A percentile compares a stretch with the other conserved stretches of the same genome.
Evolutionary conservation across 2,888 invertebrate species (phyloP).

Genomic region (Atethmia centrago): DNA sequence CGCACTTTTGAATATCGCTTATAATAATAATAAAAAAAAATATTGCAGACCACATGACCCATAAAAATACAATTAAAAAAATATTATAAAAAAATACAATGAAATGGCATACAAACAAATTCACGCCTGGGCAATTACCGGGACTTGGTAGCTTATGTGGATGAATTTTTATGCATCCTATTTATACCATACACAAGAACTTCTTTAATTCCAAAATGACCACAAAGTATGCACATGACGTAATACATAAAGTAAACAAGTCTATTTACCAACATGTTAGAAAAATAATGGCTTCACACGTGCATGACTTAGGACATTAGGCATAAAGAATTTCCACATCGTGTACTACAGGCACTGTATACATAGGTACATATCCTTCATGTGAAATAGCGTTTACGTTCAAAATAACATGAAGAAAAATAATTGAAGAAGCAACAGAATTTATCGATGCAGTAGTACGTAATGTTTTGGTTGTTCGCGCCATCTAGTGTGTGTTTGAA

Average conservation of each 20-base stretch:
- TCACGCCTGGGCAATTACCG: too few relatives aligned
- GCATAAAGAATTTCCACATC: constrained; percentile 27
- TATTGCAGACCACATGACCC: too few relatives aligned
- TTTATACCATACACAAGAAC: too few relatives aligned
- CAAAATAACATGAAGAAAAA: constrained; percentile 18
- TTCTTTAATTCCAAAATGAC: constrained; percentile 11
- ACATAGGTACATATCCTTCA: constrained; percentile 1
- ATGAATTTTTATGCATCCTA: too few relatives aligned
- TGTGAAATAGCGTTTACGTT: constrained; percentile 23
- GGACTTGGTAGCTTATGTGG: too few relatives aligned
- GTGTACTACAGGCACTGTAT: not conserved
- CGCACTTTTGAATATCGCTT: too few relatives aligned
- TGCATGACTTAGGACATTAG: constrained; percentile 35
- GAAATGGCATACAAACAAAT: too few relatives aligned
- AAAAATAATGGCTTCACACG: constrained; percentile 41
- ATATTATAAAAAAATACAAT: too few relatives aligned
- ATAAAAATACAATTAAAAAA: too few relatives aligned
- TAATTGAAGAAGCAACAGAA: constrained; percentile 13
- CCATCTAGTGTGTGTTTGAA: constrained; percentile 39
- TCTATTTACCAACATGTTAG: constrained; percentile 43
- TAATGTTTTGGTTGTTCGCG: constrained; percentile 14
- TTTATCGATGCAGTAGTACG: constrained; percentile 2
- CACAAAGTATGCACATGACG: constrained; percentile 15
- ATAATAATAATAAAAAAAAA: too few relatives aligned
- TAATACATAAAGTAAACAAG: constrained; percentile 44